Evolutionary conservation across 2,888 invertebrate genomes (phyloP), one percentile per base, ranked within the genome.

Genomic region (Aricia artaxerxes): DNA sequence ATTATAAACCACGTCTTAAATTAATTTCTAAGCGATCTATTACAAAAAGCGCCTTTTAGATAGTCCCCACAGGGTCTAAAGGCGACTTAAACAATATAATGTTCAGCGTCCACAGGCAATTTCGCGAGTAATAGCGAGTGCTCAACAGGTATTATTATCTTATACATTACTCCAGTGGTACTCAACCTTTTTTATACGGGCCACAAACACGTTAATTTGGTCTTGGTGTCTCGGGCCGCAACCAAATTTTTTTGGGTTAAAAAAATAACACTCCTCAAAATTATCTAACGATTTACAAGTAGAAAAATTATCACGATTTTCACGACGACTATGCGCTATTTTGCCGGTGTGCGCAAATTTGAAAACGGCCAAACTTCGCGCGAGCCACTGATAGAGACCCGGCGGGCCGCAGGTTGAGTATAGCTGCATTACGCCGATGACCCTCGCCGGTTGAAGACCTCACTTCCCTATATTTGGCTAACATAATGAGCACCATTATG

Each of bases 381-480:
- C 49, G 49, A 0, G 49, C 49, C 49, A 49, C 11, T 2, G 11
- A 49, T 49, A 49, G 11, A 49, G 11, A 11, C 49, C 49, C 9
- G 49, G 9, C 2, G 49, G 49, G 11, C 9, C 49, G 2, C 49
- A 49, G 49, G 49, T 49, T 49, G 9, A 49, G 11, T 49, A 11
- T 9, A 49, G 49, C 49, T 49, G 49, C 49, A 49, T 11, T 49
- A 49, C 49, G 49, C 49, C 49, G 49, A 53, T 53, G 75, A 31
- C 76, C 76, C 49, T 49, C 49, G 35, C 35, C 31, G 76, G 31
- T 57, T 76, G 76, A 53, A 35, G 76, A 35, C 76, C 76, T 75
- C 24, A 75, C 75, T 75, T 75, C 75, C 75, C 76, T 76, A 76
- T 76, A 76, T 76, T 76, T 76, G 76, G 76, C 76, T 75, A 75